Conservation (phyloP, 1,140 invertebrate species). For the Bacillus rossius region DNA sequence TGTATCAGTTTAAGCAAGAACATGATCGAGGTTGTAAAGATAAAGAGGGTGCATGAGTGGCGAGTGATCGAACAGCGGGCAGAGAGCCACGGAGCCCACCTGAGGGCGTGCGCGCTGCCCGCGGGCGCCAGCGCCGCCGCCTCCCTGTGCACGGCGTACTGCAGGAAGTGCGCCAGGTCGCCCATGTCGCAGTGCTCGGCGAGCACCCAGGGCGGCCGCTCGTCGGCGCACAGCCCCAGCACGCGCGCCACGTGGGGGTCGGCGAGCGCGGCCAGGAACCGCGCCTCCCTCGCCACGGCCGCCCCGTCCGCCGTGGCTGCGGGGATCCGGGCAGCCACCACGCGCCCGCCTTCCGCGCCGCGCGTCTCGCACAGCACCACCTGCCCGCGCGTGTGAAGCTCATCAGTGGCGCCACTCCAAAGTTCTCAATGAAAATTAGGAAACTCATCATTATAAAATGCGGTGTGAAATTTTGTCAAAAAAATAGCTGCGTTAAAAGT, state of each 20-base stretch:
- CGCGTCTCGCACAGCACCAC: constrained; percentile 50
- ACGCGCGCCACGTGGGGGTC: constrained; percentile 71
- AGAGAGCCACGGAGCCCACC: constrained; percentile 27
- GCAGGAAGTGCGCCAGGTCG: constrained; percentile 71
- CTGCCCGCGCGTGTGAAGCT: constrained; percentile 32
- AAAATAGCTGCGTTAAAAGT: too few relatives aligned
- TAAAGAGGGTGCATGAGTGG: too few relatives aligned
- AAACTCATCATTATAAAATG: neutral
- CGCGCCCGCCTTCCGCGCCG: constrained; percentile 43
- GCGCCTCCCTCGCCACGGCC: constrained; percentile 20
- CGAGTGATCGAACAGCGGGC: too few relatives aligned
- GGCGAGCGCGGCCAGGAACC: constrained; percentile 62
- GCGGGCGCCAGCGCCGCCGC: constrained; percentile 35
- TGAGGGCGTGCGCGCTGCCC: constrained; percentile 41
- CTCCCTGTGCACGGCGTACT: constrained; percentile 44
- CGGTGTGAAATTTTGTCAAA: neutral
- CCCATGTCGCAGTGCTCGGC: constrained; percentile 73
- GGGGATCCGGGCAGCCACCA: constrained; percentile 46
- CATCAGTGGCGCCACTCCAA: neutral
- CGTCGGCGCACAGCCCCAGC: constrained; percentile 59
- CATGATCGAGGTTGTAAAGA: too few relatives aligned
- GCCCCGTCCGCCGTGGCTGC: neutral
- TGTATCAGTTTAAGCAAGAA: too few relatives aligned
- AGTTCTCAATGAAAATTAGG: neutral
- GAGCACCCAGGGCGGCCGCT: constrained; percentile 62